phyloP scores from a whole-genome alignment of 2,888 invertebrate species.

The Cacoxenus indagator region DNA sequence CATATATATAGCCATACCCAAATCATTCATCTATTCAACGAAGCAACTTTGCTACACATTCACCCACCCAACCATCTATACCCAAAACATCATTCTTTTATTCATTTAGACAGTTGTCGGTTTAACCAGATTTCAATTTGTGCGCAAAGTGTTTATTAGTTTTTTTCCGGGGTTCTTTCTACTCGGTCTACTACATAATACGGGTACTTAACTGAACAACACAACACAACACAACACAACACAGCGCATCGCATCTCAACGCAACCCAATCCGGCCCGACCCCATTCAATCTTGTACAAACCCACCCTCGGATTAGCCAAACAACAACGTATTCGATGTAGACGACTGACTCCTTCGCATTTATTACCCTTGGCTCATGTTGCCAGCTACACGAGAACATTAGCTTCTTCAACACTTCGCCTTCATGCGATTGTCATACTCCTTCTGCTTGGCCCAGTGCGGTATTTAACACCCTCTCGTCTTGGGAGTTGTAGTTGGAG shows the following conservation, averaged over 20 bases:
- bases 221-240: neutral
- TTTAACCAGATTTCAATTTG: slow-evolving; percentile 65
- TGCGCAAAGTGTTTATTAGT: slow-evolving; percentile 67
- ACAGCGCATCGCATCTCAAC: neutral
- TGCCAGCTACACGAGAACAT: neutral
- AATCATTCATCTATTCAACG: slow-evolving; percentile 12
- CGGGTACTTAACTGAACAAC: slow-evolving; percentile 36
- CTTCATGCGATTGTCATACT: neutral
- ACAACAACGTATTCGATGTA: no score
- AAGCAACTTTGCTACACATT: neutral
- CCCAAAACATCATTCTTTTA: neutral
- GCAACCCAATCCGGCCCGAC: neutral
- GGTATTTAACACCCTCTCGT: slow-evolving; percentile 27
- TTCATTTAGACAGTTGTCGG: neutral
- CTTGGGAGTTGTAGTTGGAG: slow-evolving; percentile 44
- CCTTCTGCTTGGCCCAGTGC: neutral
- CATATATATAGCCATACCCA: no score
- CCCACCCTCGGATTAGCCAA: no score
- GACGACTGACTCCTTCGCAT: no score
- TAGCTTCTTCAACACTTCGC: no score
- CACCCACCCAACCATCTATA: neutral
- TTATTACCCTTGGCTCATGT: neutral
- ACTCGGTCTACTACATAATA: slow-evolving; percentile 24
- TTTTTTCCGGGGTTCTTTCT: slow-evolving; percentile 36
- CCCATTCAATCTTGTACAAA: neutral